Percentiles rank a stretch among this genome's conserved stretches.
These are phyloP conservation scores for Anniella stebbinsi DNA, from an alignment of 2,797 vertebrate genomes.

Conservation along the genomic window DNA sequence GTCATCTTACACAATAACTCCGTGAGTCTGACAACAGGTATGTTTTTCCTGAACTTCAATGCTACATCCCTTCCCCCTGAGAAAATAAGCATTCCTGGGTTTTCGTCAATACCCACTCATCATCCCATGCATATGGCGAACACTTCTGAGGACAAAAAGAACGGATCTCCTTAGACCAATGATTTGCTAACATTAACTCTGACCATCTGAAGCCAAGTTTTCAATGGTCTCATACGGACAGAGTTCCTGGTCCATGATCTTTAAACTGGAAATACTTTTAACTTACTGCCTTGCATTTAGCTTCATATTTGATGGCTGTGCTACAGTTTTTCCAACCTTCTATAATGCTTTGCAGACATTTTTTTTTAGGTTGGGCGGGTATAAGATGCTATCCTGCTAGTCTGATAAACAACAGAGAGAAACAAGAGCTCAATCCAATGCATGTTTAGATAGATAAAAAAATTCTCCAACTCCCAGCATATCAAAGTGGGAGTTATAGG, in stretches of 20 bases:
- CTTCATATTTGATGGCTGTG: background rate
- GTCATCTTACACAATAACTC: background rate
- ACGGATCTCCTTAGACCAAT: background rate
- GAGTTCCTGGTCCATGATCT: background rate
- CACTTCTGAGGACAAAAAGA: background rate
- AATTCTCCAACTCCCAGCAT: no score
- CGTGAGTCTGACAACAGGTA: background rate
- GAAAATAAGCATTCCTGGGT: background rate
- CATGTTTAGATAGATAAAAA: background rate
- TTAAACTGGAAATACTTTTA: background rate
- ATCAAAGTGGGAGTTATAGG: no score
- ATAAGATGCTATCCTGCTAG: background rate
- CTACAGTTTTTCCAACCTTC: background rate
- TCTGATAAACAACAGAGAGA: background rate
- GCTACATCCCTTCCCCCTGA: background rate
- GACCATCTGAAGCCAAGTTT: background rate
- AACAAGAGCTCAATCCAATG: background rate
- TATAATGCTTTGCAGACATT: background rate
- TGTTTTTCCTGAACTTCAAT: no score
- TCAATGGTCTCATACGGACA: background rate
- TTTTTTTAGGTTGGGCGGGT: background rate
- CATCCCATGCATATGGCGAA: background rate
- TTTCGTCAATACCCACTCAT: background rate
- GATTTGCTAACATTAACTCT: background rate
- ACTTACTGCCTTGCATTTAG: background rate